Base-by-base conservation (phyloP, 2,888 invertebrate species). In the Noctua janthina region DNA sequence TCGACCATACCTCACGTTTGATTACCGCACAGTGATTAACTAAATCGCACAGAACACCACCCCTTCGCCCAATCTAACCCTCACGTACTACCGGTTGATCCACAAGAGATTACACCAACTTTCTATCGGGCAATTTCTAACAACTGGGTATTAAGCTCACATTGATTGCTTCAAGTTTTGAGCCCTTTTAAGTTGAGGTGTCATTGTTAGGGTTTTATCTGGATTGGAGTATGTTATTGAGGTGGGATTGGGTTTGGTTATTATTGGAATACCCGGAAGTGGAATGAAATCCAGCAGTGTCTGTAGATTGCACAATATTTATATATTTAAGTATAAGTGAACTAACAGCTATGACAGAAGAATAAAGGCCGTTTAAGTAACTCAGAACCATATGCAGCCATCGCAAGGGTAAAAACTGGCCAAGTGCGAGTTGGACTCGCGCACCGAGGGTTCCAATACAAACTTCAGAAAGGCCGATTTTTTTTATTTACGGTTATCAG, bases 11-110 rank as follows among this genome's bases (percentile, higher is more conserved):
- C 82, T 85, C 89, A 89, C 91, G 90, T 92, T 92, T 90, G 91
- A 92, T 91, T 92, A 91, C 92, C 91, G 87, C 89, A 84, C 77
- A 91, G 92, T 93, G 94, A 94, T 94, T 94, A 94, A 93, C 91
- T 92, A 92, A 94, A 93, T 94, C 91, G 91, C 87, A 85, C 88
- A 89, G 90, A 91, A 92, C 91, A 88, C 91, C 83, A 89, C 79
- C 86, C 91, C 88, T 90, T 90, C 81, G 89, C 86, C 90, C 92
- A 91, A 93, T 93, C 93, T 89, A 69, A 89, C 90, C 92, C 91
- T 91, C 93, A 93, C 94, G 93, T 94, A 91, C 86, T 78, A 79
- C 69, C 81, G 81, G 83, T 89, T 90, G 90, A 92, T 92, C 92
- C 92, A 90, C 90, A 87, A 83, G 90, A 92, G 92, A 92, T 93